These are phyloP conservation scores for Dromiciops gliroides DNA, from an alignment of 2,113 vertebrate species.

Conservation along the genomic window DNA sequence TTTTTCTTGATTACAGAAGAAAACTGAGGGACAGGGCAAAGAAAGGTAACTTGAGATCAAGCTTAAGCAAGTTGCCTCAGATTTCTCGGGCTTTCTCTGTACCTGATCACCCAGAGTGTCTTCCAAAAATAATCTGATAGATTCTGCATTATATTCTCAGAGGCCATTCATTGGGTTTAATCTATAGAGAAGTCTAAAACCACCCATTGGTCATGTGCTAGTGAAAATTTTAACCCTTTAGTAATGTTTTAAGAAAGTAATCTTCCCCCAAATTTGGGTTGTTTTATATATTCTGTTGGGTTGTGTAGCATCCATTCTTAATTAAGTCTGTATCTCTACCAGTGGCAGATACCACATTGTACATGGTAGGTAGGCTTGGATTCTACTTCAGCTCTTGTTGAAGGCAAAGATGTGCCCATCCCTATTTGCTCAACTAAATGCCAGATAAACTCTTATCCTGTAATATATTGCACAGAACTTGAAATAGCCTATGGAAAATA, in stretches of 20 bases:
- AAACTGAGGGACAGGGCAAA: no score
- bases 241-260: neutral
- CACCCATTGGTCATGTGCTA: no score
- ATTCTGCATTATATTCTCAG: neutral
- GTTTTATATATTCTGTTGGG: neutral
- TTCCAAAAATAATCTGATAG: neutral
- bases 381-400: no score
- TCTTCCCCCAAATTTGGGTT: neutral
- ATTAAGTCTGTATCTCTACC: neutral
- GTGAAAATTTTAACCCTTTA: neutral
- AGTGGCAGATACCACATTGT: neutral
- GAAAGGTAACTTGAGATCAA: no score
- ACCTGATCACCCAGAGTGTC: neutral
- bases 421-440: no score
- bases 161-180: neutral
- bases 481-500: no score
- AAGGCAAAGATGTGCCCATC: no score
- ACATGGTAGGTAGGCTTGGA: neutral
- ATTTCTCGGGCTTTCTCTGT: neutral
- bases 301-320: neutral
- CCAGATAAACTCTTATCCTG: no score
- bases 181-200: neutral
- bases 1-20: no score
- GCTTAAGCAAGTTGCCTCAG: no score
- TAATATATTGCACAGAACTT: no score